Evolutionary conservation across 2,113 vertebrate genomes (phyloP), one percentile per base, ranked within the genome.

Genomic region (Dasypus novemcinctus): DNA sequence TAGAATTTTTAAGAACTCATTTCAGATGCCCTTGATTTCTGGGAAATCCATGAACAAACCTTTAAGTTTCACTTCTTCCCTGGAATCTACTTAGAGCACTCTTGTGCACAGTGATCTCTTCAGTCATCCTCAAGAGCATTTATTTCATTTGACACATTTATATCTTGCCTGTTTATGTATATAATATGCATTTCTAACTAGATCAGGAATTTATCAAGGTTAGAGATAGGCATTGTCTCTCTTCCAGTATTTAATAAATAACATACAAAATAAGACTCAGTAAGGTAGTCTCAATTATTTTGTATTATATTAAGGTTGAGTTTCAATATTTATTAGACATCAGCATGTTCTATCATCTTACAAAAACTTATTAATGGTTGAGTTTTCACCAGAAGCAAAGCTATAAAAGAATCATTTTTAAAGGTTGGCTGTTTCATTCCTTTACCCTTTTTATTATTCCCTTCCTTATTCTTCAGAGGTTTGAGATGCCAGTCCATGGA

Each of bases 311-410:
- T 87, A 90, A 79, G 27, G 15, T 38, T 79, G n/a, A 46, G 75
- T 75, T 80, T 91, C 33, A 90, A 72, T 68, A 91, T 85, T 81
- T 81, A 46, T 76, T 15, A 66, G 25, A 81, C 90, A 91, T 49
- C 29, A 59, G 0, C 79, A 57, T 92, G 5, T 94, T 74, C 43
- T 80, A n/a, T 5, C 25, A 27, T 64, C 10, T 38, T 59, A 7
- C 29, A 71, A 93, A 91, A 71, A 71, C 27, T 33, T 72, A 71
- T 43, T 27, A 71, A 74, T 75, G 27, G 4, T 88, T 94, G 21
- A 0, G 7, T 88, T 95, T 94, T 81, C 54, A 90, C 3, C 41
- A 61, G n/a, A 12, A 46, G 1, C 33, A 61, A 59, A 82, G n/a
- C 61, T 46, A 12, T 76, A 59, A 75, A 92, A 43, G 27, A 4